Evolutionary conservation across 2,797 vertebrate species (phyloP).

Genomic region (Pelodytes ibericus): DNA sequence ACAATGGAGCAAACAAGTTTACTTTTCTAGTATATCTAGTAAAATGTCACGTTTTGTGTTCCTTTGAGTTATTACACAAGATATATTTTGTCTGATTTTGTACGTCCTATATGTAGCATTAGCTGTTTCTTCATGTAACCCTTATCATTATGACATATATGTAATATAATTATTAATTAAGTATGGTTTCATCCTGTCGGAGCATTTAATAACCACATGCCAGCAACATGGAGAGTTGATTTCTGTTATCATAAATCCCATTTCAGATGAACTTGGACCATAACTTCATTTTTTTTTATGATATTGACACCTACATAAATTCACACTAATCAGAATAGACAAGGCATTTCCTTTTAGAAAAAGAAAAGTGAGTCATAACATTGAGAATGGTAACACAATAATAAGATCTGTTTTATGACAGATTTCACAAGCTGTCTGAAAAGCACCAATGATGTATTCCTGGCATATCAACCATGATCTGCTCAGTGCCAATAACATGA

Average conservation of each 20-base stretch:
- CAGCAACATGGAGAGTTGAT: background rate
- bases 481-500: background rate
- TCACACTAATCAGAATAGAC: background rate
- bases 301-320: background rate
- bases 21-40: slow-evolving; percentile 35
- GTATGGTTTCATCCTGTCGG: background rate
- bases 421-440: background rate
- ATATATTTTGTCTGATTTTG: slow-evolving; percentile 8
- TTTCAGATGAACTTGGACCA: too few relatives aligned
- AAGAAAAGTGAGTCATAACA: background rate
- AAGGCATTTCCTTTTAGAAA: background rate
- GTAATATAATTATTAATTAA: background rate
- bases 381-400: background rate
- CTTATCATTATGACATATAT: slow-evolving; percentile 1
- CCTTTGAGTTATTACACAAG: slow-evolving; percentile 17
- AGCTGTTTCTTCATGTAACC: background rate
- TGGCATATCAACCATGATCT: background rate
- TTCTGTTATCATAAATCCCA: background rate
- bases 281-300: background rate
- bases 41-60: slow-evolving; percentile 18
- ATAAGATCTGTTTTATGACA: background rate
- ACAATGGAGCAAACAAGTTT: slow-evolving; percentile 39
- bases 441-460: background rate
- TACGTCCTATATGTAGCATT: background rate
- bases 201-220: background rate